Evolutionary conservation across 2,797 vertebrate genomes (phyloP).

Genomic region (Periparus ater): DNA sequence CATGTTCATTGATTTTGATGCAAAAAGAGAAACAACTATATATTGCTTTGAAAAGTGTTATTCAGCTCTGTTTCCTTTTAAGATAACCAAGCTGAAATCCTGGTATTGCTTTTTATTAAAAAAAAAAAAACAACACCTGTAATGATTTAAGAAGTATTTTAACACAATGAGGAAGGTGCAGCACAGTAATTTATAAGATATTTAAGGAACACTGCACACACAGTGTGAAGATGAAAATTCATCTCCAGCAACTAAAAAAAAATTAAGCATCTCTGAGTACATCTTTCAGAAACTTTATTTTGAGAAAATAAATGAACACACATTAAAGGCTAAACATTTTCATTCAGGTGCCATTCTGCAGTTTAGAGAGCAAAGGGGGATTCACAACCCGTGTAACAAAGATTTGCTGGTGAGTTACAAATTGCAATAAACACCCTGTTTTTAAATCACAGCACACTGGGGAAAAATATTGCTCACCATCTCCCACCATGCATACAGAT

Average conservation of each 20-base stretch:
- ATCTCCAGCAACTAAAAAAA: neutral
- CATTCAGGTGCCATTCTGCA: neutral
- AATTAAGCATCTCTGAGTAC: neutral
- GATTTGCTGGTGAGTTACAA: neutral
- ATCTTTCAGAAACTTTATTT: neutral
- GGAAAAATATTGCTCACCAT: neutral
- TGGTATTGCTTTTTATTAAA: neutral
- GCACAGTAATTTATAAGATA: neutral
- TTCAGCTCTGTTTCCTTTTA: neutral
- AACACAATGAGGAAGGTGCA: neutral
- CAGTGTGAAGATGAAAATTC: neutral
- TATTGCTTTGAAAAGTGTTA: neutral
- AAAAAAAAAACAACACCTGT: neutral
- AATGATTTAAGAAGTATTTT: neutral
- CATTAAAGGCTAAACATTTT: neutral
- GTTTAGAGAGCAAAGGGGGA: neutral
- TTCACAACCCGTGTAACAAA: fast-evolving
- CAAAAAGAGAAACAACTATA: neutral
- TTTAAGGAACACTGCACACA: neutral
- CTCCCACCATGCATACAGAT: neutral
- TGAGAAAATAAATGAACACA: neutral
- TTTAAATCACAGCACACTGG: neutral
- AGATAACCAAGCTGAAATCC: neutral
- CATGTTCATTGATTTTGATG: neutral
- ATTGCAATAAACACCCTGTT: neutral